A percentile compares a stretch with the other conserved stretches of the same genome.
Evolutionary conservation across 1,140 invertebrate genomes (phyloP).

Genomic region (Caenorhabditis tropicalis): DNA sequence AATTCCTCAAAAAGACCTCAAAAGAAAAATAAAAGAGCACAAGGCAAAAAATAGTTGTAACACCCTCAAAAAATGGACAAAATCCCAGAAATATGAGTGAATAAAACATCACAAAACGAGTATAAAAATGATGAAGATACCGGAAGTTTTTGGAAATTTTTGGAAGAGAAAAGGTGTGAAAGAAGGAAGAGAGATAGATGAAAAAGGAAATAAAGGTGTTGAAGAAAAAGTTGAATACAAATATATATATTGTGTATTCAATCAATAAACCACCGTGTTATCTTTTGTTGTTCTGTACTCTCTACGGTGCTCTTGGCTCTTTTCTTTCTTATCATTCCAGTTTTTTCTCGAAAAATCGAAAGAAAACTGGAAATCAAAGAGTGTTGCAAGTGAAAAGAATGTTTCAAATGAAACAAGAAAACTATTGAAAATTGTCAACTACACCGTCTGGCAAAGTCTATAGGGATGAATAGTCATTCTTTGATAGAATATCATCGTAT

Average conservation of each 20-base stretch:
- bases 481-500: too few species aligned
- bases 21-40: neutral
- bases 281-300: constrained; percentile 37
- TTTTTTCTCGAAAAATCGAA: constrained; percentile 17
- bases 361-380: neutral
- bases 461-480: too few species aligned
- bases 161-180: neutral
- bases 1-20: neutral
- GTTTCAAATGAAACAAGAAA: neutral
- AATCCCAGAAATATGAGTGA: neutral
- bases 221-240: constrained; percentile 8
- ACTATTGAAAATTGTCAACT: too few species aligned
- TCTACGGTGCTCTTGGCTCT: neutral
- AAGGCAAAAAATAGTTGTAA: neutral
- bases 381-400: neutral
- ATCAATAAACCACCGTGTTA: constrained; percentile 11
- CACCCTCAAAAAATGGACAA: neutral
- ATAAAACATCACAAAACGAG: constrained; percentile 17
- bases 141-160: neutral
- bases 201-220: neutral
- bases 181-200: constrained; percentile 19
- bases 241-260: constrained; percentile 11
- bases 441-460: too few species aligned
- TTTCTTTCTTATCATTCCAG: constrained; percentile 9
- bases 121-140: constrained; percentile 14